phyloP scores from a whole-genome alignment of 2,113 vertebrate genomes.

The Epinephelus fuscoguttatus region DNA sequence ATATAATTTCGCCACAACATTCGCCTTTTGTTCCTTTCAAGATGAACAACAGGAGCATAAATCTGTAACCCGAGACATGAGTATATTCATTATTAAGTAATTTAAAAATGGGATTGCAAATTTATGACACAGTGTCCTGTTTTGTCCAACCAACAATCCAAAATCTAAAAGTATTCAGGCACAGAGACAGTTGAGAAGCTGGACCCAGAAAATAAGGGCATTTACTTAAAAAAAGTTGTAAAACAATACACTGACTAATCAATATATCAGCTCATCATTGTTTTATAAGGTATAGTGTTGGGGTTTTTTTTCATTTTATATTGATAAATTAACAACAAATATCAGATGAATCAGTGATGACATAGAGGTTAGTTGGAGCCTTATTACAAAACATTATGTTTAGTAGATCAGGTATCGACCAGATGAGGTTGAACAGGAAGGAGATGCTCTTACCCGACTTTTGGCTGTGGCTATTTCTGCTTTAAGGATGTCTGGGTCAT shows the following conservation, averaged over 20 bases:
- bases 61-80: not conserved
- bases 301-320: not conserved
- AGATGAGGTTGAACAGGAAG: not conserved
- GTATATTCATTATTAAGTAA: not conserved
- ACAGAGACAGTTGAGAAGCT: not conserved
- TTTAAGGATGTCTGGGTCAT: slow-evolving; percentile 98
- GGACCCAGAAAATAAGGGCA: not conserved
- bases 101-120: not conserved
- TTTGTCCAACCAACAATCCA: too few species aligned
- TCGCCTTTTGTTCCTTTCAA: not conserved
- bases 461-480: slow-evolving; percentile 97
- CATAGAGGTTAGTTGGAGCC: not conserved
- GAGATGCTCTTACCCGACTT: slow-evolving; percentile 89
- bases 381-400: not conserved
- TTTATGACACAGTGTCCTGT: too few species aligned
- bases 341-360: not conserved
- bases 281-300: not conserved
- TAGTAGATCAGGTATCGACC: not conserved
- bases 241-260: too few species aligned
- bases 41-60: not conserved
- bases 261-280: not conserved
- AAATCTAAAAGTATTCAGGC: not conserved
- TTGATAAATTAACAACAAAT: not conserved
- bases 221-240: not conserved
- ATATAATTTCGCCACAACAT: too few species aligned